Evolutionary conservation across 1,140 invertebrate genomes (phyloP), one percentile per base, ranked within the genome.

Genomic region (Drosophila prosaltans): DNA sequence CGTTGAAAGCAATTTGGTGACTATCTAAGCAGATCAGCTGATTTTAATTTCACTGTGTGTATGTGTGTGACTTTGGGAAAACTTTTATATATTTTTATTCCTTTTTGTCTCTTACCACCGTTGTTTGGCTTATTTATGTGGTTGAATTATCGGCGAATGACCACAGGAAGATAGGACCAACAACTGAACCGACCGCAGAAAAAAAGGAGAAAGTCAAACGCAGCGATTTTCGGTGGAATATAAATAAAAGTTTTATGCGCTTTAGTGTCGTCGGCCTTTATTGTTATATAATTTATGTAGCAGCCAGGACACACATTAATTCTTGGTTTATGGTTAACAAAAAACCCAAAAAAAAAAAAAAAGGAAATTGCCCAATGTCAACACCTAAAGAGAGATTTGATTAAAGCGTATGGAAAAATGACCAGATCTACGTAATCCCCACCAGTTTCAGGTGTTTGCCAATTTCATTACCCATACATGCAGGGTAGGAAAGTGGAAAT

Each of bases 211-310:
- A 78, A 83, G 71, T 82, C 59, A 78, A 65, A 80, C 83, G 80
- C 83, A 80, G 83, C 76, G 83, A 83, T 88, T 86, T 84, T 72
- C 48, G 26, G 63, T 43, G 45, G 45, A 26, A 51, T 60, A 81
- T 86, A 86, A 86, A 86, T 81, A 68, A 72, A 69, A 62, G 74
- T 76, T 80, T 72, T 80, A 69, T 89, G 69, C 63, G 57, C 71
- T 73, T 77, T 65, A 58, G 80, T 74, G 76, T 77, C 65, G 76
- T 73, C 65, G 76, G 71, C 65, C 78, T 82, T 80, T 83, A 80
- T 82, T 80, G 57, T 59, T 59, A 68, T 77, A 83, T 86, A 83
- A 89, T 88, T 86, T 86, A 86, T 88, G 80, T 72, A 69, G 70
- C 69, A 45, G 73, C 76, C 80, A 39, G 59, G 65, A 40, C 16